Evolutionary conservation across 2,888 invertebrate species (phyloP), one percentile per base, ranked within the genome.

Genomic region (Drosophila incognita): DNA sequence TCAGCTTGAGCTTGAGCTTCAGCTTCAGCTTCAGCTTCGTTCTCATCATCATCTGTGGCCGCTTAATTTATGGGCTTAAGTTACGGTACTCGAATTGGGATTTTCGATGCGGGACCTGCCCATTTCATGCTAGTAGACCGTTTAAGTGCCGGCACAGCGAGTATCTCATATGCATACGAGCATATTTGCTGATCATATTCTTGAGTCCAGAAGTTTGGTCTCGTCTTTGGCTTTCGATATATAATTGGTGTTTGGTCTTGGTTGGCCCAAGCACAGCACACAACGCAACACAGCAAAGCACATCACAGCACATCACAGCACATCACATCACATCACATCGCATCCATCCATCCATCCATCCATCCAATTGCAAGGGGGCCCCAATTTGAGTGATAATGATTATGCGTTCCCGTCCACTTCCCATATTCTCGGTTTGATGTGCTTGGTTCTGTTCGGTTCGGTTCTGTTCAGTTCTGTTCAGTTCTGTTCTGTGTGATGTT

Each of bases 371-470:
- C 72, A 73, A 64, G 60, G 66, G 79, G 80, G 70, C 80, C 84
- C 86, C 84, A 84, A 84, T 84, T 84, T 84, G 69, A 84, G 84
- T 87, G 84, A 84, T 84, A 84, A 84, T 84, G 87, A 86, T 87
- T 85, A 87, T 84, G 85, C 87, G 80, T 83, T 83, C 76, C 74
- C 76, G 65, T 74, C 74, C 58, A 62, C 69, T 81, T 64, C 76
- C 70, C 81, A 74, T 69, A 76, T 75, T 73, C 72, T 70, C 61
- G 59, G 62, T 72, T 74, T 63, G 33, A 46, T 48, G 59, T 63
- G 27, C 10, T 36, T 18, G 8, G n/a, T 33, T 33, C 18, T 57
- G 58, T 46, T 49, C 64, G 4, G 27, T 27, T 24, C 24, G 24
- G 27, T 21, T 21, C 21, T 24, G 24, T 29, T 29, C 29, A 0